Base-by-base conservation (phyloP, 2,113 vertebrate genomes). In the Oryctolagus cuniculus region DNA sequence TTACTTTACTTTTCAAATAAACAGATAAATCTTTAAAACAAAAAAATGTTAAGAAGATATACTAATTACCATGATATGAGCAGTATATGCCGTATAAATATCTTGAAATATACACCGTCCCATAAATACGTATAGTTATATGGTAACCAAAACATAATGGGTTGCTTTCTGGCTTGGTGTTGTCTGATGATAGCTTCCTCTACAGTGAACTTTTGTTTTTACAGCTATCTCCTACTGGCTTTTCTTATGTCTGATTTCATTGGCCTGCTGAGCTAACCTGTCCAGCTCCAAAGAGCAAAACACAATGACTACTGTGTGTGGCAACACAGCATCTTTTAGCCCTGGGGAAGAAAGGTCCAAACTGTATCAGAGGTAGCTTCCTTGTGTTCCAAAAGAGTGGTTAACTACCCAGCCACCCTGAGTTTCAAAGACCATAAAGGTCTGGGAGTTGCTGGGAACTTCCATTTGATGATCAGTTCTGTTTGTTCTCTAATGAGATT, bases 401-500 rank as follows among this genome's bases (percentile, higher is more conserved):
- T 82, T 94, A 94, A 66, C 70, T 91, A 58, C 27, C 36, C 67
- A 92, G 51, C 21, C 90, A 64, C 27, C 19, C 31, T 29, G 22
- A 93, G 36, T 90, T 95, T 97, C 38, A 93, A 93, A 95, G 73
- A 51, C 24, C 15, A 64, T 5, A n/a, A 81, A 93, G 13, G 36
- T 22, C 82, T 90, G 24, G 25, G 21, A 91, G 77, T 94, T 85
- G 10, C 31, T 95, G 22, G 55, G 8, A 90, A 88, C 93, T 81
- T 78, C 44, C n/a, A 82, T 94, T 92, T 93, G 69, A 91, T 72
- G 69, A 92, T 73, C 44, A 58, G 13, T 82, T 95, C 21, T 63
- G 82, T 78, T 81, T 91, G n/a, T 77, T 94, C n/a, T 75, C 69
- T 74, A 92, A 94, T 96, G 38, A 96, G 16, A 96, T 96, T 90